These are phyloP conservation scores for Antechinus flavipes DNA, from an alignment of 2,113 vertebrate genomes.

Conservation along the genomic window DNA sequence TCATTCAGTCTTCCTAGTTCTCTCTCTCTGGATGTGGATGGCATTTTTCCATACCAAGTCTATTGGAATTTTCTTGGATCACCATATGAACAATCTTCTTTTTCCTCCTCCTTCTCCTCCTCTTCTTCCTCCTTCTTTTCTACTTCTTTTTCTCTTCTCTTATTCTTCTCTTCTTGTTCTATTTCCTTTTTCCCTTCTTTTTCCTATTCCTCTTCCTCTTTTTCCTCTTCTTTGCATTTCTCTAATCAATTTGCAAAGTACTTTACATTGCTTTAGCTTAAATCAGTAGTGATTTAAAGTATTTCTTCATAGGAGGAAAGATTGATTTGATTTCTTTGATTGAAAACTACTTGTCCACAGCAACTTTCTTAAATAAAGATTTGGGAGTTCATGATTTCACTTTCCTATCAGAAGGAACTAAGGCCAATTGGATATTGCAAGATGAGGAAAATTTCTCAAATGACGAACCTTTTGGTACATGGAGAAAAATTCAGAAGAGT, in stretches of 20 bases:
- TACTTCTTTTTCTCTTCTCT: too few species aligned
- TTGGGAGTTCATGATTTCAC: background rate
- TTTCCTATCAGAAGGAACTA: background rate
- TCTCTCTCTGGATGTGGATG: background rate
- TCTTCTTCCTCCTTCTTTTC: too few species aligned
- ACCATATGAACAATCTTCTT: too few species aligned
- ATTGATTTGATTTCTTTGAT: background rate
- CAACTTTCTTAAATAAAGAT: background rate
- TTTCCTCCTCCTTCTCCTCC: too few species aligned
- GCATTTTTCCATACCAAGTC: background rate
- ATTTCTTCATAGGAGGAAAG: background rate
- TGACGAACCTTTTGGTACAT: background rate
- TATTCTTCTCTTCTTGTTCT: too few species aligned
- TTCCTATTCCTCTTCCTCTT: too few species aligned
- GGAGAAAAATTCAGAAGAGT: background rate
- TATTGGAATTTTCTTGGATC: background rate
- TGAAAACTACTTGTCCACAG: background rate
- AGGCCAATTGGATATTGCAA: background rate
- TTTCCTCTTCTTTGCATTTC: background rate
- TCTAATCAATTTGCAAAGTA: background rate
- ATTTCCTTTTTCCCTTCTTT: too few species aligned
- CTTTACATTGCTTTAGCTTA: too few species aligned
- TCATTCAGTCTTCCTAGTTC: background rate
- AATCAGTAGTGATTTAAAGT: background rate
- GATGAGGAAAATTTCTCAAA: background rate